phyloP scores from a whole-genome alignment of 1,140 invertebrate species.

The Zaprionus ghesquierei region DNA sequence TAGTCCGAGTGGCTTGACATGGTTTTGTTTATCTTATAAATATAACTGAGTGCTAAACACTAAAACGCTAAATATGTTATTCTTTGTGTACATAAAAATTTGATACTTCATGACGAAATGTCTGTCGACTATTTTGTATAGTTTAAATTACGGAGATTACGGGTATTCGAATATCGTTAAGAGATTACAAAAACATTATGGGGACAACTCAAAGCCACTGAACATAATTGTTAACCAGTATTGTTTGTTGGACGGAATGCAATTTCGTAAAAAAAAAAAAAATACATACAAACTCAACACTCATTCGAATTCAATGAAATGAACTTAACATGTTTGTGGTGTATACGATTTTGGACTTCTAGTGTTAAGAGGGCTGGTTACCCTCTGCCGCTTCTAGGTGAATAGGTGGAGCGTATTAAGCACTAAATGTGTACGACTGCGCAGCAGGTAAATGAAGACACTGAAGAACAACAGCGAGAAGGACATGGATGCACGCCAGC shows the following conservation, averaged over 20 bases:
- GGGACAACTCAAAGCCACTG: constrained; percentile 24
- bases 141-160: constrained; percentile 35
- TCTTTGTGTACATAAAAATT: constrained; percentile 40
- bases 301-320: constrained; percentile 32
- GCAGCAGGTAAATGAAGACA: constrained; percentile 73
- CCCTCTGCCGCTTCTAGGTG: constrained; percentile 44
- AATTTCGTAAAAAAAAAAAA: constrained; percentile 54
- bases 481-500: constrained; percentile 80
- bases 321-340: constrained; percentile 21
- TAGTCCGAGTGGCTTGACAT: constrained; percentile 8
- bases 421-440: constrained; percentile 74
- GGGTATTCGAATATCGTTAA: background rate
- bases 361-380: constrained; percentile 6
- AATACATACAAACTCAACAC: constrained; percentile 24
- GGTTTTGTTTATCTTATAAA: background rate
- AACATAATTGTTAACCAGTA: constrained; percentile 49
- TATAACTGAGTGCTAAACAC: constrained; percentile 26
- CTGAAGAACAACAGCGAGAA: constrained; percentile 75
- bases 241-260: constrained; percentile 69
- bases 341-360: constrained; percentile 18
- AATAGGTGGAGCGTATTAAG: constrained; percentile 68
- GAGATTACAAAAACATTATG: constrained; percentile 16
- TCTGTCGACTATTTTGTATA: constrained; percentile 59
- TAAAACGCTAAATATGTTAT: constrained; percentile 25
- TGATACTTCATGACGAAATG: constrained; percentile 4